A percentile compares a stretch with the other conserved stretches of the same genome.
Conservation (phyloP, 2,888 invertebrate genomes). For the Epistrophe grossulariae region DNA sequence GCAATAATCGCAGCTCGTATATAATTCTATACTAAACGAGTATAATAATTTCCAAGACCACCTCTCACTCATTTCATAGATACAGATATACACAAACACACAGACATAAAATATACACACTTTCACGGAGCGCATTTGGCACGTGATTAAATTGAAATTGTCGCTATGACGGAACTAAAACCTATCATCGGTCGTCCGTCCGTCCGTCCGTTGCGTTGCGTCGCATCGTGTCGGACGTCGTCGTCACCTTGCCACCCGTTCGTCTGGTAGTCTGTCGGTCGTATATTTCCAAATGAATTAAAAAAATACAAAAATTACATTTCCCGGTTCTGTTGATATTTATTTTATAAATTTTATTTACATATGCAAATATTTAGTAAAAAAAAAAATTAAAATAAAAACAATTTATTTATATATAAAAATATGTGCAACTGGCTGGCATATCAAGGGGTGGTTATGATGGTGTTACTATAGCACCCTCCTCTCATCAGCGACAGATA, state of each 20-base stretch:
- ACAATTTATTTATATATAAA: background rate
- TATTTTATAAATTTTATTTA: conserved; percentile 62
- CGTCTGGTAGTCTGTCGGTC: conserved; percentile 6
- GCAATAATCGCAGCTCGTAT: conserved; percentile 55
- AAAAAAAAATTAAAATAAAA: background rate
- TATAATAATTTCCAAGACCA: conserved; percentile 43
- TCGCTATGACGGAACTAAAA: conserved; percentile 74
- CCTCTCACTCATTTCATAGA: background rate
- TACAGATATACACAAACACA: background rate
- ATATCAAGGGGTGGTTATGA: background rate
- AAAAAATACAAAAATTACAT: conserved; percentile 30
- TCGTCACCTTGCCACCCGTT: background rate
- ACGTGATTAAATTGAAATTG: conserved; percentile 72
- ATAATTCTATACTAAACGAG: conserved; percentile 36
- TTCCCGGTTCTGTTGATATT: conserved; percentile 65
- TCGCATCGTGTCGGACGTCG: conserved; percentile 9
- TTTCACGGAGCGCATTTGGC: conserved; percentile 41
- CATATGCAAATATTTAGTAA: conserved; percentile 60
- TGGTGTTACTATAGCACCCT: background rate
- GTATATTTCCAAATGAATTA: conserved; percentile 44
- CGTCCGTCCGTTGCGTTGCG: background rate
- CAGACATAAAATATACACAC: background rate
- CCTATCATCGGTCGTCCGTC: conserved; percentile 52
- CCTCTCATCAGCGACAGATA: conserved; percentile 20
- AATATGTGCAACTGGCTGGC: background rate